phyloP scores from a whole-genome alignment of 35 echinoderm and acorn worm genomes.

The Apostichopus californicus region DNA sequence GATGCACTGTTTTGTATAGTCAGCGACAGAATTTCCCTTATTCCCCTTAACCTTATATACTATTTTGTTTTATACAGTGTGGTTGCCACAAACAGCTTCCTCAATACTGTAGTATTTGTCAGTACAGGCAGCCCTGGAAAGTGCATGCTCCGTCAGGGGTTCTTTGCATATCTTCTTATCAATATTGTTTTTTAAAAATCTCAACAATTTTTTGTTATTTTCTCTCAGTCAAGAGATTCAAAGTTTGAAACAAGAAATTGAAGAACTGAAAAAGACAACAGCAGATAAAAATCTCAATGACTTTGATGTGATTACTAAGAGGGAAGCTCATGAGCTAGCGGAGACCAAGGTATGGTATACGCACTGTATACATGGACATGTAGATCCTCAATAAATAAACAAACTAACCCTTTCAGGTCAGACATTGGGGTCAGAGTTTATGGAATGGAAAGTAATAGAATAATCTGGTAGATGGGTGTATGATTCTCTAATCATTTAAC shows the following conservation, averaged over 20 bases:
- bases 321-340: constrained; percentile 34
- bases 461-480: neutral
- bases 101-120: too few relatives aligned
- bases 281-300: constrained; percentile 29
- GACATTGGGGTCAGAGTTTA: neutral
- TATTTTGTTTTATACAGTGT: too few relatives aligned
- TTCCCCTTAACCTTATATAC: too few relatives aligned
- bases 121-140: too few relatives aligned
- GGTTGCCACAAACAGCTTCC: too few relatives aligned
- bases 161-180: too few relatives aligned
- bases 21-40: too few relatives aligned
- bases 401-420: neutral
- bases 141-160: too few relatives aligned
- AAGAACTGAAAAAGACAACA: constrained; percentile 46
- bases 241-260: constrained; percentile 39
- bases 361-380: neutral
- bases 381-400: neutral
- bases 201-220: neutral
- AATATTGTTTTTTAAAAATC: too few relatives aligned
- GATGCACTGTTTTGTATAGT: too few relatives aligned
- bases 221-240: constrained; percentile 46
- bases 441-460: neutral
- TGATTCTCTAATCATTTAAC: neutral
- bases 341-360: constrained; percentile 37
- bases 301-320: constrained; percentile 54